phyloP scores from a whole-genome alignment of 2,888 invertebrate genomes.

The Tillus elongatus region DNA sequence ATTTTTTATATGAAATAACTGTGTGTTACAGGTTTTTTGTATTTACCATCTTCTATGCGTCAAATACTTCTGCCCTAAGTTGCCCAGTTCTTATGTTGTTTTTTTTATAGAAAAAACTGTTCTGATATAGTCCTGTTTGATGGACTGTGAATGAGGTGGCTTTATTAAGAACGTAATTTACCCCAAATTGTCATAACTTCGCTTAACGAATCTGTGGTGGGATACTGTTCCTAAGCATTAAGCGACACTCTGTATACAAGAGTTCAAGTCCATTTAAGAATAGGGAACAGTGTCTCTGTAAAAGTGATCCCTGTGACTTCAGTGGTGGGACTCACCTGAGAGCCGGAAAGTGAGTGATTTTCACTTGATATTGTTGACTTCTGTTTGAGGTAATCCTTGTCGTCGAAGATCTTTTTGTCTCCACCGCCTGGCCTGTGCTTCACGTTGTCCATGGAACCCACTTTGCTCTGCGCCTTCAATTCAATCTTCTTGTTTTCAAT shows the following conservation, averaged over 20 bases:
- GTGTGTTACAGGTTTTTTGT: no score
- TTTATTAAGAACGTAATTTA: no score
- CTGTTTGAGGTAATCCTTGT: conserved; percentile 84
- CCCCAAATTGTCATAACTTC: no score
- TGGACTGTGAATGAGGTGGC: no score
- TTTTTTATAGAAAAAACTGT: no score
- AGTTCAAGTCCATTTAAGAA: conserved; percentile 19
- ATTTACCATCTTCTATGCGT: no score
- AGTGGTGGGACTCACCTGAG: conserved; percentile 43
- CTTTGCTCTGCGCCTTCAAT: conserved; percentile 85
- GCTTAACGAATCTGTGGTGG: no score
- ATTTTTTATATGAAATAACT: no score
- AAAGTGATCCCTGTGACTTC: conserved; percentile 14
- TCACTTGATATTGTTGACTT: conserved; percentile 43
- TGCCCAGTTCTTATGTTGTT: no score
- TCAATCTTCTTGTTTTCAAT: conserved; percentile 86
- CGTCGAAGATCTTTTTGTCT: conserved; percentile 88
- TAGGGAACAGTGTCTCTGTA: conserved; percentile 18
- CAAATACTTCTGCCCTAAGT: no score
- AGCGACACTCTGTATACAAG: conserved; percentile 6
- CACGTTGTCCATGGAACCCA: conserved; percentile 85
- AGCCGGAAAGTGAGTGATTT: conserved; percentile 46
- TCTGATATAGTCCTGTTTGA: no score
- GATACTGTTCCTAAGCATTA: no score
- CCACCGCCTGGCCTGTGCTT: conserved; percentile 89